A percentile compares a stretch with the other conserved stretches of the same genome.
These are phyloP conservation scores for Panthera leo DNA, from an alignment of 2,113 vertebrate genomes.

Conservation along the genomic window DNA sequence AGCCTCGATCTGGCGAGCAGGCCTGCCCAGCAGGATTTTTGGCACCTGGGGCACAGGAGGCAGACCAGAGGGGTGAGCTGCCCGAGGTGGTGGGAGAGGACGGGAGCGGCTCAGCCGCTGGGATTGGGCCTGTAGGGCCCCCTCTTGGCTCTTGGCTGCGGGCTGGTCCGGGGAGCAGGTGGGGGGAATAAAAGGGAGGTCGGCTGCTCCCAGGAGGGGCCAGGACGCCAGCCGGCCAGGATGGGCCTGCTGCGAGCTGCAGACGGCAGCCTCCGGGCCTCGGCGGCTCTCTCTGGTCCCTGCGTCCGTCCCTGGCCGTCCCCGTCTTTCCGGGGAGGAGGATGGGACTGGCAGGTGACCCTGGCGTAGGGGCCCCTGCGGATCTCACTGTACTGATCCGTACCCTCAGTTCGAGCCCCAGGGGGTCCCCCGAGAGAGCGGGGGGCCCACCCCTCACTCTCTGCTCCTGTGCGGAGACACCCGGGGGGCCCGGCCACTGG, in stretches of 20 bases:
- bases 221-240: conserved; percentile 67
- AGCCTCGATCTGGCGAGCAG: conserved; percentile 52
- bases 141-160: conserved; percentile 58
- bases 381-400: background rate
- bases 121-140: conserved; percentile 46
- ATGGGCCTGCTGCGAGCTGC: conserved; percentile 66
- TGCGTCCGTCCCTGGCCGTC: background rate
- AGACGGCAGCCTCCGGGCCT: conserved; percentile 73
- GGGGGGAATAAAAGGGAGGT: conserved; percentile 54
- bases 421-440: background rate
- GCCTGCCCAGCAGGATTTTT: conserved; percentile 64
- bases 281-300: background rate
- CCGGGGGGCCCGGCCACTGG: background rate
- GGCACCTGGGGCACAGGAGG: conserved; percentile 71
- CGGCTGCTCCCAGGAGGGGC: conserved; percentile 53
- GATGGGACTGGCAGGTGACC: background rate
- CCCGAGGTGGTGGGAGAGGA: conserved; percentile 37
- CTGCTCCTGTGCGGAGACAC: background rate
- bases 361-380: background rate
- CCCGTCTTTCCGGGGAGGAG: background rate
- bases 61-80: conserved; percentile 47
- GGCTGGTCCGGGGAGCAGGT: conserved; percentile 67
- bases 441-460: background rate
- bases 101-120: background rate
- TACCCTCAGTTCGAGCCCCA: background rate